Conservation (phyloP, 2,797 vertebrate species). For the Tiaroga cobitis region DNA sequence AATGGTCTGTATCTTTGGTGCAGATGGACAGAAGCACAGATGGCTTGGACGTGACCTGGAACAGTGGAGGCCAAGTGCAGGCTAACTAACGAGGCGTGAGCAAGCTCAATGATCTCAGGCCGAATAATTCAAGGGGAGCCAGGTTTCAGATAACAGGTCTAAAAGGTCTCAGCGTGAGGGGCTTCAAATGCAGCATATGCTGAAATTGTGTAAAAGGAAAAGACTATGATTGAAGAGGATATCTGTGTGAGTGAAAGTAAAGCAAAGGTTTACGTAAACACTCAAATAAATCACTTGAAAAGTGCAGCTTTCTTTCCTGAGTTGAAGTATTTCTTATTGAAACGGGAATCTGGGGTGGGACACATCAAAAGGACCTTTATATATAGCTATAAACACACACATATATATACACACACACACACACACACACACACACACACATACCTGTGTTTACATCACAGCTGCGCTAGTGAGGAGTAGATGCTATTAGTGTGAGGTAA, state of each 20-base stretch:
- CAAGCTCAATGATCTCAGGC: slow-evolving; percentile 75
- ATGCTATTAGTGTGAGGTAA: background rate
- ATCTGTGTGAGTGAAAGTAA: background rate
- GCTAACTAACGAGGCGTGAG: slow-evolving; percentile 78
- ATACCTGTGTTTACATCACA: background rate
- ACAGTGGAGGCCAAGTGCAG: slow-evolving; percentile 68
- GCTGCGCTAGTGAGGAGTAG: background rate
- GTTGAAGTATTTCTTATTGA: background rate
- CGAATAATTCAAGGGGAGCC: slow-evolving; percentile 79
- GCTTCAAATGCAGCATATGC: slow-evolving; percentile 22
- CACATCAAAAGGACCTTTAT: background rate
- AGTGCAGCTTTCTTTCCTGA: background rate
- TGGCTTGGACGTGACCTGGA: slow-evolving; percentile 68
- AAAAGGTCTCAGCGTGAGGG: background rate
- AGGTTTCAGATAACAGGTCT: slow-evolving; percentile 61
- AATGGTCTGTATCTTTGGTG: slow-evolving; percentile 52
- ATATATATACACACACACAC: background rate
- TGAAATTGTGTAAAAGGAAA: background rate
- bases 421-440: background rate
- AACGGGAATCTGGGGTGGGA: background rate
- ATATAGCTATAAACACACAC: too few species aligned
- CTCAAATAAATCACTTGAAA: background rate
- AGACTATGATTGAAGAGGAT: background rate
- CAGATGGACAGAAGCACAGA: slow-evolving; percentile 63
- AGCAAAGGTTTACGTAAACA: background rate